phyloP scores from a whole-genome alignment of 2,113 vertebrate species.

The Rhea americana region DNA sequence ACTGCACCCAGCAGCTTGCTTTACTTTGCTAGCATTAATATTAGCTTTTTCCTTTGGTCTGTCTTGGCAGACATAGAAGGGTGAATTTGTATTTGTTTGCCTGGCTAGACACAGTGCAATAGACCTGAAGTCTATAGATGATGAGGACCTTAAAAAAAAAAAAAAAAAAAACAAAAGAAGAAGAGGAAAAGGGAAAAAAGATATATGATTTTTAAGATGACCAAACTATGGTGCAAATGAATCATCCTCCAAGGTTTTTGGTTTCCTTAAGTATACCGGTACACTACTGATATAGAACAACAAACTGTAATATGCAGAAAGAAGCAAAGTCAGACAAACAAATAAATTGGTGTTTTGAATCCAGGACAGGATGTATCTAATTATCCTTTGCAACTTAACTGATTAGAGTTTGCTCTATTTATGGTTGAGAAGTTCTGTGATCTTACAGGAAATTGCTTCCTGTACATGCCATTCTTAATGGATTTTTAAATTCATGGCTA shows the following conservation, averaged over 20 bases:
- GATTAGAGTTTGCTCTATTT: constrained; percentile 40
- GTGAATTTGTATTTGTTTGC: not conserved
- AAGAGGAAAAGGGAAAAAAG: not conserved
- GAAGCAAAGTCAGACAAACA: not conserved
- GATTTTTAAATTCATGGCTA: constrained; percentile 62
- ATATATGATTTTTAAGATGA: not conserved
- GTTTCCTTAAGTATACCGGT: not conserved
- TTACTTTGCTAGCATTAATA: not conserved
- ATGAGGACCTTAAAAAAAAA: not conserved
- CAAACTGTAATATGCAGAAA: not conserved
- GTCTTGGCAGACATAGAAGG: not conserved
- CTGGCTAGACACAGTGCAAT: not conserved
- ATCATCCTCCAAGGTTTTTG: not conserved
- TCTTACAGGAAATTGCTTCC: constrained; percentile 54
- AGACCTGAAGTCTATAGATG: not conserved
- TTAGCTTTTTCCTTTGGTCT: not conserved
- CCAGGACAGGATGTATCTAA: not conserved
- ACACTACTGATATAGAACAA: not conserved
- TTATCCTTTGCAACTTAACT: constrained; percentile 21
- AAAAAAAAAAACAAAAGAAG: not conserved
- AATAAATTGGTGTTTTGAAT: not conserved
- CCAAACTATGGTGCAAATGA: not conserved
- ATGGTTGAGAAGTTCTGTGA: constrained; percentile 9
- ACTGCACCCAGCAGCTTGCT: not conserved
- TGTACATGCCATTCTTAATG: constrained; percentile 39